Conservation (phyloP, 2,797 vertebrate species). For the Gephyroberyx darwinii region DNA sequence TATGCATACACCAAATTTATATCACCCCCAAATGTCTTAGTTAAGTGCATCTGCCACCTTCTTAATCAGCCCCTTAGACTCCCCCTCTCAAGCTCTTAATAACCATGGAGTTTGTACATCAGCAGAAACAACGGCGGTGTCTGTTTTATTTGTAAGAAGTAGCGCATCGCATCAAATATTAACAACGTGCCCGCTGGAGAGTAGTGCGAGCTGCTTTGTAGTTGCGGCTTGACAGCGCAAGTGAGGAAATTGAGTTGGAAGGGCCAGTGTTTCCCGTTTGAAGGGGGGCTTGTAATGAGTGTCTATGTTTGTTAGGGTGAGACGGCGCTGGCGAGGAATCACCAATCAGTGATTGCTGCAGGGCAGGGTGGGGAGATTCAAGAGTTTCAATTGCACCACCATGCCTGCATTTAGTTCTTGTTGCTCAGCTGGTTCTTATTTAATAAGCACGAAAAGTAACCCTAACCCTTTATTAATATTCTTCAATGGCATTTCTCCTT, state of each 20-base stretch:
- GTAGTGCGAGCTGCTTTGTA: constrained; percentile 41
- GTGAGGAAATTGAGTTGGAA: constrained; percentile 59
- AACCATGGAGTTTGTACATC: constrained; percentile 23
- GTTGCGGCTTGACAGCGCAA: constrained; percentile 30
- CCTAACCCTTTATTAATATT: no score
- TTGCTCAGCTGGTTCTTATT: constrained; percentile 14
- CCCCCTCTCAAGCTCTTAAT: constrained; percentile 25
- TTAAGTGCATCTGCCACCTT: constrained; percentile 35
- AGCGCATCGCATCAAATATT: constrained; percentile 61
- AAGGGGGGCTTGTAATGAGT: constrained; percentile 56
- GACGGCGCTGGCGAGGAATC: constrained; percentile 50
- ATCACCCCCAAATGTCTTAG: constrained; percentile 25
- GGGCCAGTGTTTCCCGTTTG: constrained; percentile 49
- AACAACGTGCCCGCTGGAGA: constrained; percentile 39
- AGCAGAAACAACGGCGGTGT: constrained; percentile 38
- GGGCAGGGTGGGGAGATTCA: constrained; percentile 25
- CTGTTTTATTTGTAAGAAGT: constrained; percentile 45
- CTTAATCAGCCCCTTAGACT: constrained; percentile 31
- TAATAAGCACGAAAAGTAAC: neutral
- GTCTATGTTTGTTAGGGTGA: constrained; percentile 61
- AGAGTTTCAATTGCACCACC: constrained; percentile 33
- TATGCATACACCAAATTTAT: constrained; percentile 39
- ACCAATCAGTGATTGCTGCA: constrained; percentile 30
- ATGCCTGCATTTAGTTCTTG: neutral
- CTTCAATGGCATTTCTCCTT: no score